phyloP scores from a whole-genome alignment of 2,888 invertebrate genomes.

The Laspeyria flexula region DNA sequence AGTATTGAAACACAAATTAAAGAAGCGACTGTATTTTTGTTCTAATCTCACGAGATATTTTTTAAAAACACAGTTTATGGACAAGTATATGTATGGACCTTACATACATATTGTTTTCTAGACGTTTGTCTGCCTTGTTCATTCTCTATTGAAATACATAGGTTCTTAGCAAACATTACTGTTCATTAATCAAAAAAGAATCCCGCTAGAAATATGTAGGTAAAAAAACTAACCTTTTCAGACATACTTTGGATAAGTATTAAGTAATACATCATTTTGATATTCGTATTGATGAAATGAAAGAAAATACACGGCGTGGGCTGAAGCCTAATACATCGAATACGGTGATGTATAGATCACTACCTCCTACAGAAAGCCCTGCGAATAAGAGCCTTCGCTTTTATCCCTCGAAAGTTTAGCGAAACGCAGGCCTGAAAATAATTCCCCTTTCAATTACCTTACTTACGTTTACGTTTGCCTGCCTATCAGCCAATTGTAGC shows the following conservation, averaged over 20 bases:
- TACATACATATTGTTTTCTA: no score
- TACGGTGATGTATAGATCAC: slow-evolving; percentile 39
- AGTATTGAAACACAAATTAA: no score
- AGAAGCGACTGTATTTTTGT: no score
- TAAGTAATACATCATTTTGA: slow-evolving; percentile 18
- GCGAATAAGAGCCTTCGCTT: slow-evolving; percentile 39
- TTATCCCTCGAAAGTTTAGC: slow-evolving; percentile 50
- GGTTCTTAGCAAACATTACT: no score
- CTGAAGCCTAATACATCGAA: slow-evolving; percentile 9
- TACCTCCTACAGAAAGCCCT: slow-evolving; percentile 29
- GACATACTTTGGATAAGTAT: neutral
- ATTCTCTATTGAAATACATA: no score
- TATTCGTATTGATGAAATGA: slow-evolving; percentile 20
- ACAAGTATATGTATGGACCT: no score
- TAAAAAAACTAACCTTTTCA: no score
- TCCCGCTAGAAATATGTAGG: no score
- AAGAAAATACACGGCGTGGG: slow-evolving; percentile 23
- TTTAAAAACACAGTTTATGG: no score
- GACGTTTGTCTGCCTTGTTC: no score
- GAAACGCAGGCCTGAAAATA: slow-evolving; percentile 41
- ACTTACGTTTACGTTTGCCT: slow-evolving; percentile 43
- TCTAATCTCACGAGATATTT: no score
- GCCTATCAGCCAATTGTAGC: slow-evolving; percentile 49
- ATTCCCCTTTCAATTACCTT: slow-evolving; percentile 58
- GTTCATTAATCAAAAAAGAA: no score